Evolutionary conservation across 2,888 invertebrate species (phyloP), one percentile per base, ranked within the genome.

Genomic region (Ophion obscuratus): DNA sequence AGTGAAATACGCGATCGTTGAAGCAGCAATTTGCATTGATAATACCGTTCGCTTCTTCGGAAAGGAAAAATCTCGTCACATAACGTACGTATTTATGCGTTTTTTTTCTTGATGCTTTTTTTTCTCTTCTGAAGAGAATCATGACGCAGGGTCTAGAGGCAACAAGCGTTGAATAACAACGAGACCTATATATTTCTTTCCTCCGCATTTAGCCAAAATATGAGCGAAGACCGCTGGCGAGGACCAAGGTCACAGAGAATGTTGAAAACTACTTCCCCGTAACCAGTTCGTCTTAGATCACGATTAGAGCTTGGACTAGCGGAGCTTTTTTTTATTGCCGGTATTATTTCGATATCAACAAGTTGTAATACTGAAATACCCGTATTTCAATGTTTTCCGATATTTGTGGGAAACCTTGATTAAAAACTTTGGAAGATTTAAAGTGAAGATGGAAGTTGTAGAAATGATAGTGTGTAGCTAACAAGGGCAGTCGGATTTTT

Each of bases 31-130:
- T 76, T 76, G 40, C 67, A 77, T 77, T n/a, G 31, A 4, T 4
- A 31, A 31, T 31, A 31, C 31, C 77, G 67, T 68, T 68, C 24
- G 67, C 40, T 77, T 44, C 57, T 59, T 68, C 24, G n/a, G 57
- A 44, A 68, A 6, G 59, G 68, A 68, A 68, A 77, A 59, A 40
- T 68, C 77, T 40, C 77, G 59, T 77, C 59, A 68, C 74, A 44
- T 9, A 14, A 67, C 68, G n/a, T 31, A 59, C 14, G 53, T 57
- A 36, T 47, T 57, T 76, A 5, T 61, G n/a, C 7, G 57, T 67
- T 57, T 24, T 24, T 53, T 66, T 31, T 36, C 40, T 31, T 31
- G 31, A 36, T 47, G 9, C 9, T 76, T 44, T 17, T 47, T 66
- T 66, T 53, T 53, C 66, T n/a, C 27, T 27, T 62, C 31, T 31